Evolutionary conservation across 2,113 vertebrate species (phyloP).

Genomic region (Patagioenas fasciata): DNA sequence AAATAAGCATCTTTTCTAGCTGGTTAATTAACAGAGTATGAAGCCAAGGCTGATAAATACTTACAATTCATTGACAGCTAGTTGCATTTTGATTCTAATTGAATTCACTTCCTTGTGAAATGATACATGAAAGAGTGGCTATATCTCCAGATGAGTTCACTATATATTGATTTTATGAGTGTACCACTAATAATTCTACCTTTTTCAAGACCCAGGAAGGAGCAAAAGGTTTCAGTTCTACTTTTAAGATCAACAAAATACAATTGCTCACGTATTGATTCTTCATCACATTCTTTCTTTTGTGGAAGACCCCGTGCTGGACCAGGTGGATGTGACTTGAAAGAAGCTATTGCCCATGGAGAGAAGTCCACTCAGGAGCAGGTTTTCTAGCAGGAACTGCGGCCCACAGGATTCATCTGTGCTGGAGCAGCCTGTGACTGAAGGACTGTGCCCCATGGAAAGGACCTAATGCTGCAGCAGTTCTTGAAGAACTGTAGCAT

Average conservation of each 20-base stretch:
- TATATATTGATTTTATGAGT: background rate
- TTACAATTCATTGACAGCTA: background rate
- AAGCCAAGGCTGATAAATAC: background rate
- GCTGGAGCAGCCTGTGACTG: background rate
- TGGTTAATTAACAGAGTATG: background rate
- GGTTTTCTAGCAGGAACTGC: background rate
- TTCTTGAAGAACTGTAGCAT: too few relatives aligned
- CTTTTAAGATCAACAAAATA: background rate
- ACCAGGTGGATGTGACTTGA: background rate
- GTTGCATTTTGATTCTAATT: background rate
- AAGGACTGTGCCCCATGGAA: background rate
- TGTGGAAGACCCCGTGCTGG: accelerated
- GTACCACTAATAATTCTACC: background rate
- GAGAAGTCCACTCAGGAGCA: background rate
- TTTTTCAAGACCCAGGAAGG: background rate
- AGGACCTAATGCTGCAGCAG: background rate
- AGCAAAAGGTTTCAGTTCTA: background rate
- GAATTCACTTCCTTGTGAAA: conserved; percentile 21
- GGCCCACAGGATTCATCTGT: background rate
- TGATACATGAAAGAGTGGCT: background rate
- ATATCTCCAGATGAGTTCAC: background rate
- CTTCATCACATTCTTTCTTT: background rate
- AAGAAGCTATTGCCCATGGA: background rate
- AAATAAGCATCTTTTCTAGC: background rate
- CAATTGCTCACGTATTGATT: background rate